These are phyloP conservation scores for Folsomia manolachei DNA, from an alignment of 2,888 invertebrate genomes.

Conservation along the genomic window DNA sequence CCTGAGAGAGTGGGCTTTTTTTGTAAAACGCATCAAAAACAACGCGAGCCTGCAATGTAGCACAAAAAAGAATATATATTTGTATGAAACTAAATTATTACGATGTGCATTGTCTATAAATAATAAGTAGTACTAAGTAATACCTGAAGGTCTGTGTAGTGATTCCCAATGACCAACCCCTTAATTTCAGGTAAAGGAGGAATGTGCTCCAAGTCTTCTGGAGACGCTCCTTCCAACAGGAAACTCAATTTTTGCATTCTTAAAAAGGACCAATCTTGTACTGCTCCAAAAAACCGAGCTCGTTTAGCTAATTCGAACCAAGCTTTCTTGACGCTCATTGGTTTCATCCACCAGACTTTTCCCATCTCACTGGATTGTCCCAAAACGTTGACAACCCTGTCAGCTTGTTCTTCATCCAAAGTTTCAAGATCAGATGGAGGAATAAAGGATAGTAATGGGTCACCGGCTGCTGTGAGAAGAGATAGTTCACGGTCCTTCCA, in stretches of 20 bases:
- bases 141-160: slow-evolving; percentile 40
- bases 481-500: slow-evolving; percentile 41
- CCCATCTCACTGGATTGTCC: slow-evolving; percentile 40
- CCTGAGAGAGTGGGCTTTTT: slow-evolving; percentile 33
- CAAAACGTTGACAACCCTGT: slow-evolving; percentile 33
- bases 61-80: slow-evolving; percentile 13
- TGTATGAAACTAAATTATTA: not conserved
- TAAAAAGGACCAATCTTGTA: slow-evolving; percentile 42
- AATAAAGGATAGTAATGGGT: slow-evolving; percentile 33
- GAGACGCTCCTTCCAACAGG: slow-evolving; percentile 39
- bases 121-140: too few species aligned
- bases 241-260: slow-evolving; percentile 42
- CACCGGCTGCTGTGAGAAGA: slow-evolving; percentile 35
- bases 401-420: slow-evolving; percentile 39
- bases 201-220: slow-evolving; percentile 35
- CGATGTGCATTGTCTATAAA: not conserved
- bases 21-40: slow-evolving; percentile 42
- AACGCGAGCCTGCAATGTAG: slow-evolving; percentile 28
- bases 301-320: slow-evolving; percentile 44
- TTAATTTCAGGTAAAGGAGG: slow-evolving; percentile 40
- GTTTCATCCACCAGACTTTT: slow-evolving; percentile 39
- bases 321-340: slow-evolving; percentile 38
- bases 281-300: slow-evolving; percentile 41
- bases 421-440: slow-evolving; percentile 31
- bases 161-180: slow-evolving; percentile 36